Evolutionary conservation across 2,113 vertebrate genomes (phyloP).

Genomic region (Grammomys surdaster): DNA sequence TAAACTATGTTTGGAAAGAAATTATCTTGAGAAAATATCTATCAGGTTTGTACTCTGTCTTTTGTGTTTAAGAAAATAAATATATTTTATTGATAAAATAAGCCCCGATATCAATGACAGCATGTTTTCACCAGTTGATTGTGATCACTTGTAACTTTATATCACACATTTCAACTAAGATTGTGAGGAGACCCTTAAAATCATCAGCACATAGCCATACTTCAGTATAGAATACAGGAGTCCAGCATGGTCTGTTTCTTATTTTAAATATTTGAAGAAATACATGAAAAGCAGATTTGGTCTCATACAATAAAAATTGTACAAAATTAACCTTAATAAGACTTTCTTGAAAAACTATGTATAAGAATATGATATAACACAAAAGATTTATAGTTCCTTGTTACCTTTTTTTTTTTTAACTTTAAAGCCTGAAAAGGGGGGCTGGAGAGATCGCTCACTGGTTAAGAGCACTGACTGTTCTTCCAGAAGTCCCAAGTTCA

Average conservation of each 20-base stretch:
- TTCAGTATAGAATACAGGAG: background rate
- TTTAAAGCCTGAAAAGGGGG: background rate
- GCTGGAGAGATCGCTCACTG: no score
- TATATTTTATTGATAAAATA: background rate
- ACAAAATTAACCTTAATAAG: conserved; percentile 22
- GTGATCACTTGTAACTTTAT: background rate
- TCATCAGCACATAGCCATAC: background rate
- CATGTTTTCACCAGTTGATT: background rate
- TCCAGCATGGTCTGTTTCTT: background rate
- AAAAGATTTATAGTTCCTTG: conserved; percentile 16
- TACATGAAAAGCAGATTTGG: background rate
- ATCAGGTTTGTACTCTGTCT: background rate
- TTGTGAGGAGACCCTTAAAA: background rate
- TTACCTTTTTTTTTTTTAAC: background rate
- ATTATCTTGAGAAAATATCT: background rate
- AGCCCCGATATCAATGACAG: background rate
- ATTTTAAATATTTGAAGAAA: conserved; percentile 20
- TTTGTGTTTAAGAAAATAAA: background rate
- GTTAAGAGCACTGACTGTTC: no score
- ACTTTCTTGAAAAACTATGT: conserved; percentile 36
- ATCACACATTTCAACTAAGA: conserved; percentile 18
- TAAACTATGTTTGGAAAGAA: background rate
- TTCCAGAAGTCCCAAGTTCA: no score
- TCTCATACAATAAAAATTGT: background rate
- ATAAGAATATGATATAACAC: background rate